Base-by-base conservation (phyloP, 1,140 invertebrate species). In the Drosophila nigrodunni region DNA sequence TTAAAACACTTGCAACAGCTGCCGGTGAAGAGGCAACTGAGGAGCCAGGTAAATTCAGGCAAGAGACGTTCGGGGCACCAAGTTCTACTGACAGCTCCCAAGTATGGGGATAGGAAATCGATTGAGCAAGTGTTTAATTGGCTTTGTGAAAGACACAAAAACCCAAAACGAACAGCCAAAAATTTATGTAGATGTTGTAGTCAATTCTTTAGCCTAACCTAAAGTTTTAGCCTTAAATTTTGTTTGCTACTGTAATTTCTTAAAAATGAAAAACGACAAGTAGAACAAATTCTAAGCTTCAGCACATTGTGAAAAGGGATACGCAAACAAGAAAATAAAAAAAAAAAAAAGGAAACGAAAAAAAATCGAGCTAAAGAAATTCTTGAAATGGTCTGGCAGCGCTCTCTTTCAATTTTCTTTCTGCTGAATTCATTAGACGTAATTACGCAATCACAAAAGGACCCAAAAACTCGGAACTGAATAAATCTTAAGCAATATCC, bases 371-470 rank as follows among this genome's bases (percentile, higher is more conserved):
- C 18, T 37, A 60, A 57, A n/a, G 35, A 50, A 46, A 37, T 65
- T 78, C 66, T 41, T 37, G 55, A 62, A 49, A 50, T 64, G 13
- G 15, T 43, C 35, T 34, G 41, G 47, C 49, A 60, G 47, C 41
- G 71, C 50, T 87, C 72, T 79, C 78, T 74, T 79, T 69, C 54
- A 59, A 72, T 82, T 87, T 67, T 15, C 62, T 59, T 78, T 82
- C 77, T 65, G 30, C 73, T 74, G 83, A 87, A 87, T 87, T 87
- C 83, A 87, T 87, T 87, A 87, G 60, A 87, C 69, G 79, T 87
- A 87, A 82, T 87, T 87, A 82, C 82, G 77, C 68, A 87, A 65
- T 87, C 83, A 80, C 82, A 82, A 82, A 82, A 61, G 82, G 39
- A 77, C 44, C 58, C 72, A 37, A 66, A 66, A 61, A 52, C 44